phyloP scores from a whole-genome alignment of 2,113 vertebrate genomes.

The Serinus canaria region DNA sequence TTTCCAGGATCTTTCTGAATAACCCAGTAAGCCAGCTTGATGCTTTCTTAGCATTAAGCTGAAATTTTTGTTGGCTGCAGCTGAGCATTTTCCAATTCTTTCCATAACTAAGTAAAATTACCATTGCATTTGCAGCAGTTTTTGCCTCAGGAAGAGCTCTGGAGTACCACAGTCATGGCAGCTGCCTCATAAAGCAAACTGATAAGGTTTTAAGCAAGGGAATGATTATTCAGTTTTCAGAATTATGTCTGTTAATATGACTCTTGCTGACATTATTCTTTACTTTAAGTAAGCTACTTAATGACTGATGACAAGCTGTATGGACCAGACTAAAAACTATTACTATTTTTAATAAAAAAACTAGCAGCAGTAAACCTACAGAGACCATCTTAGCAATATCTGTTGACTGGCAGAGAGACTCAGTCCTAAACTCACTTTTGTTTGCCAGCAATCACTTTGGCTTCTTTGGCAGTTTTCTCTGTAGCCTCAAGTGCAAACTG shows the following conservation, averaged over 20 bases:
- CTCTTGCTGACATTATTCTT: neutral
- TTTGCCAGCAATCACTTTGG: neutral
- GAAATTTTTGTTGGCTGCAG: neutral
- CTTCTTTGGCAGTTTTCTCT: neutral
- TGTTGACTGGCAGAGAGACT: neutral
- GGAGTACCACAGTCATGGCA: neutral
- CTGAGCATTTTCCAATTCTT: neutral
- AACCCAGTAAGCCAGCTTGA: neutral
- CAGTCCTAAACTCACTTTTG: neutral
- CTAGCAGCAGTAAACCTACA: neutral
- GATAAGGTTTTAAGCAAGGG: neutral
- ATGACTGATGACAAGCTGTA: neutral
- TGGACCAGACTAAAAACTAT: neutral
- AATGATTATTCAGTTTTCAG: neutral
- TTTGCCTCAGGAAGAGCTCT: neutral
- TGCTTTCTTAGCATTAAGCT: neutral
- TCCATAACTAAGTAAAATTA: neutral
- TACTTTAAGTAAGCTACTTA: neutral
- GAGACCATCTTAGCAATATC: neutral
- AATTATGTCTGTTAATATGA: neutral
- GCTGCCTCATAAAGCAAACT: neutral
- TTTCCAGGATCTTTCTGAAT: neutral
- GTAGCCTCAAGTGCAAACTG: neutral
- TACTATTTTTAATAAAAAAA: neutral
- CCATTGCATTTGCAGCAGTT: neutral